Percentiles rank a stretch among this genome's conserved stretches.
phyloP scores from a whole-genome alignment of 2,113 vertebrate genomes.

The Canis aureus region DNA sequence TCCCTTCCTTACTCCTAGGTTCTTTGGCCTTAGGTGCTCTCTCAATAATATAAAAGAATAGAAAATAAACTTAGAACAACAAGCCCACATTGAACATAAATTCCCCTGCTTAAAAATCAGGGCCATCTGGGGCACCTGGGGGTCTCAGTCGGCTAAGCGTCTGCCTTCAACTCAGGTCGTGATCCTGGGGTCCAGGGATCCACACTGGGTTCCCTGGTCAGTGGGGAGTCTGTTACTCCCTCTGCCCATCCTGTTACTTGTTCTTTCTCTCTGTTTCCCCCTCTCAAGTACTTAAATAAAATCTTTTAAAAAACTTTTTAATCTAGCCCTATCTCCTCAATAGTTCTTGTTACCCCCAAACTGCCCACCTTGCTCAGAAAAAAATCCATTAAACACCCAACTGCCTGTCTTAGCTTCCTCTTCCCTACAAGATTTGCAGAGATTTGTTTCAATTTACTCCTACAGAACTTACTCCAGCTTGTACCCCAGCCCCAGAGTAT shows the following conservation, averaged over 20 bases:
- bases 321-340: not conserved
- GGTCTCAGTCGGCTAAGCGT: too few relatives aligned
- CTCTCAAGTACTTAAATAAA: too few relatives aligned
- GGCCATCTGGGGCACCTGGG: too few relatives aligned
- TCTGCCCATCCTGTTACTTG: too few relatives aligned
- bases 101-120: not conserved
- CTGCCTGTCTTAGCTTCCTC: not conserved
- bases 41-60: not conserved
- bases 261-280: too few relatives aligned
- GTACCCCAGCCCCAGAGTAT: not conserved
- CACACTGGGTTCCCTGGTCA: too few relatives aligned
- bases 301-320: too few relatives aligned
- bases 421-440: not conserved
- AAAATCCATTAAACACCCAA: not conserved
- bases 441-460: not conserved
- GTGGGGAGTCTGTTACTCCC: too few relatives aligned
- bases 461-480: not conserved
- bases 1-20: not conserved
- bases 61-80: not conserved
- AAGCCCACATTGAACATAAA: not conserved
- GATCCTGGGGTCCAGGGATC: too few relatives aligned
- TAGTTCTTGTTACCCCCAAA: not conserved
- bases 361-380: not conserved
- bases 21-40: not conserved
- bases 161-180: too few relatives aligned